A percentile compares a stretch with the other conserved stretches of the same genome.
These are phyloP conservation scores for Protaetia brevitarsis DNA, from an alignment of 1,140 invertebrate species.

Conservation along the genomic window DNA sequence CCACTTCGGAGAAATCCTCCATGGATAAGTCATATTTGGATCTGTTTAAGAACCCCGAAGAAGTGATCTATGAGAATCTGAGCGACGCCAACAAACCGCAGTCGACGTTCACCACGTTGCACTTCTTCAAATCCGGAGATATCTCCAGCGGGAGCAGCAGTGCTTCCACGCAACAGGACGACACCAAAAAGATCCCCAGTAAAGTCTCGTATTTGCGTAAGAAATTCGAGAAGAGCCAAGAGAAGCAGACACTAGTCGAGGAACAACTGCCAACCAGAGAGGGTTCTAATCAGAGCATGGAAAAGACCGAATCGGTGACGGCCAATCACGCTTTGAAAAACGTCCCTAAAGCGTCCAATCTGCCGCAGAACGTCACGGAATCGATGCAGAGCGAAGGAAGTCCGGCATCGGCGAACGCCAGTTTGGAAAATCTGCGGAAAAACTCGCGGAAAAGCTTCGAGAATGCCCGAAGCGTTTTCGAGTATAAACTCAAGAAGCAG, in stretches of 20 bases:
- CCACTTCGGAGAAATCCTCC: not conserved
- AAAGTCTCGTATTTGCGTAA: slow-evolving; percentile 22
- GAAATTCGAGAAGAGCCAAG: slow-evolving; percentile 10
- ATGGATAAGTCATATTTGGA: slow-evolving; percentile 19
- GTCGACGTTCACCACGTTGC: not conserved
- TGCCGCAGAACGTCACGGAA: not conserved
- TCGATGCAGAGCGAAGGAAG: not conserved
- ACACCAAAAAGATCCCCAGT: slow-evolving; percentile 13
- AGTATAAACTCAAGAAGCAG: not conserved
- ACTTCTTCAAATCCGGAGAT: slow-evolving; percentile 8
- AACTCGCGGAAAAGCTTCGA: slow-evolving; percentile 1
- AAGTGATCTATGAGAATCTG: slow-evolving; percentile 18
- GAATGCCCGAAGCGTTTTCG: slow-evolving; percentile 23
- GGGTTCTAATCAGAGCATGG: not conserved
- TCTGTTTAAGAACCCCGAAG: slow-evolving; percentile 23
- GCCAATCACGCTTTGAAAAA: slow-evolving; percentile 7
- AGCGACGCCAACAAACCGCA: not conserved
- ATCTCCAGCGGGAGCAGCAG: not conserved
- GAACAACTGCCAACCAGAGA: not conserved
- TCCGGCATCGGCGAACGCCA: not conserved
- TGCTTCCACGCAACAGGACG: not conserved
- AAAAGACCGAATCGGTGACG: not conserved
- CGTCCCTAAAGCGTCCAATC: slow-evolving; percentile 14
- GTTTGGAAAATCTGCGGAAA: slow-evolving; percentile 14
- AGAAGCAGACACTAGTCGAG: not conserved